Base-by-base conservation (phyloP, 1,140 invertebrate genomes). In the Heliconius congener region DNA sequence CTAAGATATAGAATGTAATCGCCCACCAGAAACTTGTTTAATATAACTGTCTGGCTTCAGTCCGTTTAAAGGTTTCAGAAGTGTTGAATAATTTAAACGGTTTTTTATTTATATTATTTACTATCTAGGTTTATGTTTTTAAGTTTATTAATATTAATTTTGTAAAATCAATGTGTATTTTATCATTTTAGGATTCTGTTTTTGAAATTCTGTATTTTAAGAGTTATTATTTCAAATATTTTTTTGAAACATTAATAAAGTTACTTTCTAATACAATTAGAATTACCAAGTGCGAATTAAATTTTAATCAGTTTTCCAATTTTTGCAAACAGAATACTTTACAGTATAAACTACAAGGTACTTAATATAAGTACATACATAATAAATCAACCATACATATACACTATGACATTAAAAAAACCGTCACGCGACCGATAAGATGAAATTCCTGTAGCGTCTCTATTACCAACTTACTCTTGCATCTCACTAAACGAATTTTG, bases 371-470 rank as follows among this genome's bases (percentile, higher is more conserved):
- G 27, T 57, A 75, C n/a, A 76, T 66, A 27, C 27, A 30, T 66
- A 66, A 23, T 70, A 79, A 75, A 52, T 8, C 19, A 11, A 2
- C 9, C 11, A 66, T 16, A 30, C 11, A 66, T 27, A 30, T 66
- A 89, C 83, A 83, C 76, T 84, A 82, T 82, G 80, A 86, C 85
- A 90, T 90, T 90, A 87, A 88, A 87, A 91, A 90, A 89, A 85
- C 80, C 86, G 87, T 91, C 90, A 92, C 90, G 89, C 80, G 80
- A 84, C 81, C 84, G 85, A 88, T 87, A 79, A 88, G 85, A 89
- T 86, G 88, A 90, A 89, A 87, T 90, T 89, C 86, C 88, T 85
- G 81, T 84, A 80, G 84, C 84, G 79, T 82, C 76, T 82, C 78
- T 79, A 74, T 78, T 70, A 82, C 84, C 77, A 84, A 80, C 66